These are phyloP conservation scores for Hippotragus niger DNA, from an alignment of 2,113 vertebrate species.

Conservation along the genomic window DNA sequence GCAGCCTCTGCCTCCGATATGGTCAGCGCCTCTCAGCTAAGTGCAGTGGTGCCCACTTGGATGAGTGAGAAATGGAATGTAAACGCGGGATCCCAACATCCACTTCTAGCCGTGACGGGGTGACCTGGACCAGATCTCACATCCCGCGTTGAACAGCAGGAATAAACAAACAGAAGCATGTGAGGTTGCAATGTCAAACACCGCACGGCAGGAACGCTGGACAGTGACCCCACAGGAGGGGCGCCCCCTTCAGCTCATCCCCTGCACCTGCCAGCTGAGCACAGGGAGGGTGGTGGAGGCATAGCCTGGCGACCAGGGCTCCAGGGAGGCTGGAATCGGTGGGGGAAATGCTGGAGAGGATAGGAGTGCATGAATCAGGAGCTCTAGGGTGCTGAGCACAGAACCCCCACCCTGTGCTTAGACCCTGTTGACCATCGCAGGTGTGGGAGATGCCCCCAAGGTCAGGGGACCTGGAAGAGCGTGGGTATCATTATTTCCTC, in stretches of 20 bases:
- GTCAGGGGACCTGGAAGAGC: too few species aligned
- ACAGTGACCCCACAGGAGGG: not conserved
- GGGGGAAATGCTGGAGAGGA: too few species aligned
- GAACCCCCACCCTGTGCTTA: rapidly evolving
- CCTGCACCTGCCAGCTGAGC: not conserved
- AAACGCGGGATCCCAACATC: rapidly evolving
- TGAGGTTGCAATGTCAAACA: rapidly evolving
- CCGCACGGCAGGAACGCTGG: rapidly evolving
- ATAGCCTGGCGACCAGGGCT: rapidly evolving
- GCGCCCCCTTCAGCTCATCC: rapidly evolving
- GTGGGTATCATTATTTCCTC: rapidly evolving
- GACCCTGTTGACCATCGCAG: rapidly evolving
- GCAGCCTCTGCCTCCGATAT: not conserved
- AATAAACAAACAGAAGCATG: rapidly evolving
- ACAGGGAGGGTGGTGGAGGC: not conserved
- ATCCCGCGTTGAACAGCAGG: not conserved
- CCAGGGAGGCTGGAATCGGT: not conserved
- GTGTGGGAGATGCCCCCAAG: rapidly evolving
- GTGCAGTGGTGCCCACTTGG: rapidly evolving
- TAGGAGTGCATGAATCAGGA: not conserved
- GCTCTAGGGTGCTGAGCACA: not conserved
- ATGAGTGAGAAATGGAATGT: not conserved
- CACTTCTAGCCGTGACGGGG: not conserved
- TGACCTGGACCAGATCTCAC: rapidly evolving
- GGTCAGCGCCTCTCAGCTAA: rapidly evolving